phyloP scores from a whole-genome alignment of 2,888 invertebrate species.

The Vannuccia rotundouncinata region DNA sequence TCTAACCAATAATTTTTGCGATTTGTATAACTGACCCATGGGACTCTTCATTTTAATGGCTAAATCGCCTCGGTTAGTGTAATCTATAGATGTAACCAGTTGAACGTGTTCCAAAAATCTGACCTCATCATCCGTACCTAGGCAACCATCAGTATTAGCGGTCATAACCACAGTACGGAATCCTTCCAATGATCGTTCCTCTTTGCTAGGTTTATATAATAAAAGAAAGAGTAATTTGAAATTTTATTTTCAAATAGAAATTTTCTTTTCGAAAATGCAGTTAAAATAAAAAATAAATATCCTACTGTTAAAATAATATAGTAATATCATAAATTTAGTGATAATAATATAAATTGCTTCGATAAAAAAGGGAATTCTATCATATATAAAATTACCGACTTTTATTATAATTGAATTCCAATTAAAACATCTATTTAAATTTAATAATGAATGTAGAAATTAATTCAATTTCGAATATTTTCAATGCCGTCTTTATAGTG shows the following conservation, averaged over 20 bases:
- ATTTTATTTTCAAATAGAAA: too few relatives aligned
- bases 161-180: not conserved
- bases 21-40: constrained; percentile 61
- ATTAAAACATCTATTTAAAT: not conserved
- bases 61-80: constrained; percentile 69
- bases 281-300: too few relatives aligned
- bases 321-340: not conserved
- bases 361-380: not conserved
- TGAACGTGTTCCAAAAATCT: constrained; percentile 77
- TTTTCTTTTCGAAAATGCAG: too few relatives aligned
- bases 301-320: not conserved
- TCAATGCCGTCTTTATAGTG: too few relatives aligned
- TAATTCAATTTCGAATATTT: too few relatives aligned
- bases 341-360: not conserved
- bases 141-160: constrained; percentile 59
- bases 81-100: constrained; percentile 66
- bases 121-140: constrained; percentile 59
- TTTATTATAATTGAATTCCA: not conserved
- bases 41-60: constrained; percentile 71
- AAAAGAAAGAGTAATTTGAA: too few relatives aligned
- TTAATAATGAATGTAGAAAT: too few relatives aligned
- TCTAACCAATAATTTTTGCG: not conserved
- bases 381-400: not conserved
- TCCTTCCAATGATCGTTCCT: not conserved
- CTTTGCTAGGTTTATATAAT: not conserved